Evolutionary conservation across 2,113 vertebrate species (phyloP).

Genomic region (Lasiurus cinereus): DNA sequence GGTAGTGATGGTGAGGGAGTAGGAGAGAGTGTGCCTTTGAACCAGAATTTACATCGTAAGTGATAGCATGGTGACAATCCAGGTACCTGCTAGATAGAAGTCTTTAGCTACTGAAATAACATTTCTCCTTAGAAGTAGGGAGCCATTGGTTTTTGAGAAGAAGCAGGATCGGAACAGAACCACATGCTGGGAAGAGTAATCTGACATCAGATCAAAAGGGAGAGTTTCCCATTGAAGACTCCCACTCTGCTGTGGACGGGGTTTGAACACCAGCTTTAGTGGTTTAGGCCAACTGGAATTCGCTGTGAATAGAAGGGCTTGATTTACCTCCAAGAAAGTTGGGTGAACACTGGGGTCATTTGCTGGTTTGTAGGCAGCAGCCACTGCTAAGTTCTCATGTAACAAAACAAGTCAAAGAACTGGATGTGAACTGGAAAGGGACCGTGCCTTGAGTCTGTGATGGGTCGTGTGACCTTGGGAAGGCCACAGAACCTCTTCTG

Average conservation of each 20-base stretch:
- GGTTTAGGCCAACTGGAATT: not conserved
- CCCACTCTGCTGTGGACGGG: not conserved
- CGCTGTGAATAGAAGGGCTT: not conserved
- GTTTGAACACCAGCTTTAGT: not conserved
- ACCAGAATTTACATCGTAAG: not conserved
- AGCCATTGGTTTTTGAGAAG: not conserved
- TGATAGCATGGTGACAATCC: constrained; percentile 4
- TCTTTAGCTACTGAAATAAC: not conserved
- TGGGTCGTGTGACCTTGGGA: not conserved
- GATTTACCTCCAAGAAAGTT: not conserved
- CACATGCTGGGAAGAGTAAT: not conserved
- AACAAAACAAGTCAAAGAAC: not conserved
- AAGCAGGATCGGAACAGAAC: not conserved
- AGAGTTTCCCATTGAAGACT: not conserved
- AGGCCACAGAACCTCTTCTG: not conserved
- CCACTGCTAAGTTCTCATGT: not conserved
- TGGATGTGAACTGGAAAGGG: not conserved
- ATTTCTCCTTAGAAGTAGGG: not conserved
- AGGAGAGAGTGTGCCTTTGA: not conserved
- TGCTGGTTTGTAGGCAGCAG: not conserved
- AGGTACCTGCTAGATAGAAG: not conserved
- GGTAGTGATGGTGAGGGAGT: not conserved
- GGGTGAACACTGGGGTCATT: not conserved
- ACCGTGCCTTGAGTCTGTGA: not conserved
- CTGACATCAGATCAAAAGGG: not conserved